phyloP scores from a whole-genome alignment of 2,113 vertebrate genomes.

The Sinocyclocheilus maitianheensis region DNA sequence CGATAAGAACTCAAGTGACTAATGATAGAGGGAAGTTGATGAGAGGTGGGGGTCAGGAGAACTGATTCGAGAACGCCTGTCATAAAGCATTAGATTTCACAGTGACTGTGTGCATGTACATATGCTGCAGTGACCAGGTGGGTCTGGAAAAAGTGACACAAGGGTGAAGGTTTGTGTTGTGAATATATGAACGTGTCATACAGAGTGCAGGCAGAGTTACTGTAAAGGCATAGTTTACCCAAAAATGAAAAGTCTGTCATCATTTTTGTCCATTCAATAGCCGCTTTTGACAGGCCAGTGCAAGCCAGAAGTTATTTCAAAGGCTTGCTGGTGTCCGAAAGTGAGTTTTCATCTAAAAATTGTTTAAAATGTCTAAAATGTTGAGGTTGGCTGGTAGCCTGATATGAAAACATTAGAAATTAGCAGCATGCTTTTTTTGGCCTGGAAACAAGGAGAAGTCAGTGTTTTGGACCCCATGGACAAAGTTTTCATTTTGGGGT shows the following conservation, averaged over 20 bases:
- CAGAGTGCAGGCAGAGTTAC: neutral
- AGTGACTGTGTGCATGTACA: constrained; percentile 6
- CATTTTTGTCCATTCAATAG: neutral
- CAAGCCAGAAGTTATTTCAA: no score
- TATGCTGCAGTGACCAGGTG: neutral
- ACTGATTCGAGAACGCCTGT: constrained; percentile 37
- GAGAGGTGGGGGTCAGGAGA: neutral
- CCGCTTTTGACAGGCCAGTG: neutral
- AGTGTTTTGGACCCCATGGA: no score
- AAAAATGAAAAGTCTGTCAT: neutral
- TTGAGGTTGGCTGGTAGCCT: no score
- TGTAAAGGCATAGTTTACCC: neutral
- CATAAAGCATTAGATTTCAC: constrained; percentile 27
- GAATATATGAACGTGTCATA: neutral
- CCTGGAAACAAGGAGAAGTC: no score
- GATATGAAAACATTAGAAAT: no score
- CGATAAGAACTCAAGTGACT: neutral
- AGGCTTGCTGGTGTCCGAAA: no score
- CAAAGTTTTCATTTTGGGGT: neutral
- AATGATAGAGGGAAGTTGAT: neutral
- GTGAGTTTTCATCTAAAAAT: no score
- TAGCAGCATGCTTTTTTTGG: no score
- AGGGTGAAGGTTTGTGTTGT: neutral
- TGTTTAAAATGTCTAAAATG: no score
- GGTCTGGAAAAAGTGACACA: neutral